Base-by-base conservation (phyloP, 2,113 vertebrate species). In the Neodontobutis hainanensis region DNA sequence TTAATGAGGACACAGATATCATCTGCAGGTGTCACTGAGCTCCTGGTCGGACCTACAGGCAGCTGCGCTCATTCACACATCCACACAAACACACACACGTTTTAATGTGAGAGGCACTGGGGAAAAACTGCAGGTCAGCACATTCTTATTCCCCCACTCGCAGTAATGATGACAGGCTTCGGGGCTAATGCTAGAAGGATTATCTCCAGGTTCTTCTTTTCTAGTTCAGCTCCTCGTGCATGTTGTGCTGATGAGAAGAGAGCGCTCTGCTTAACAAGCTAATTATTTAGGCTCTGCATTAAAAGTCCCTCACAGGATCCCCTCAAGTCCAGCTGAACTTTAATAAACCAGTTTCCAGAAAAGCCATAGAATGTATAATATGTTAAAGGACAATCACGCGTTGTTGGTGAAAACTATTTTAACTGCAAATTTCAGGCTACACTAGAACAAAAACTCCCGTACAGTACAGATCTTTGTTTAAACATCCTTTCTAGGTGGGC, bases 1-100 rank as follows among this genome's bases (percentile, higher is more conserved):
- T 50, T 87, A 81, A 87, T 75, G 77, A 84, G 77, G 58, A 70
- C 44, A 35, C 14, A 64, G 72, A 61, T 44, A 70, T 71, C 45
- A 56, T 68, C 76, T 4, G 2, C 35, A 70, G 64, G 75, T 74
- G 71, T 69, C 76, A 73, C 36, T 3, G 58, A 62, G 70, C 53
- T 44, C 4, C 3, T 11, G 65, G 40, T n/a, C 53, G 65, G 51
- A 43, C 59, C 68, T 78, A 5, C 36, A 68, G 61, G 58, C 68
- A 16, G 43, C 6, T 34, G 52, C 61, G 65, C 49, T 46, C 48
- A 53, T 48, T 46, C 3, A 19, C 27, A 47, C 70, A 60, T 40
- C 34, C 51, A 34, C 8, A 42, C 52, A 60, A 7, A 61, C 19
- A 11, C 61, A 50, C 40, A 45, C 44, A 11, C 8, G 8, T 55